phyloP scores from a whole-genome alignment of 2,797 vertebrate genomes.

The Steatocranus sp. region DNA sequence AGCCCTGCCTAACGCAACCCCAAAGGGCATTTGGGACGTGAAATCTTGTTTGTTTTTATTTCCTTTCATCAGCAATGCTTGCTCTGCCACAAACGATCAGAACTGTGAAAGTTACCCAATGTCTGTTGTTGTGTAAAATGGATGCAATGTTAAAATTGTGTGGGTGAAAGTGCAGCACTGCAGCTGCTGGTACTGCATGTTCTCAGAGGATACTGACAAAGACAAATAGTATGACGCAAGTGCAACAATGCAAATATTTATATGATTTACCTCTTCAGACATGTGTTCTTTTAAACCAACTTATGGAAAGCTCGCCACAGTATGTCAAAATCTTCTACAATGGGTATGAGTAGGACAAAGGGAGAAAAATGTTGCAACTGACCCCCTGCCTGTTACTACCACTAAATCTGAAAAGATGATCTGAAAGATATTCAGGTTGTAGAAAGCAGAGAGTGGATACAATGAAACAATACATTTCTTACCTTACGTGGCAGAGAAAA shows the following conservation, averaged over 20 bases:
- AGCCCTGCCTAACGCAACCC: background rate
- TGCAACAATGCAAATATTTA: conserved; percentile 5
- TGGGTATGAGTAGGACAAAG: background rate
- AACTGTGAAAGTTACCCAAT: background rate
- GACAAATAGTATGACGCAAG: background rate
- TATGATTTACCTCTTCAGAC: background rate
- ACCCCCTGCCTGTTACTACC: background rate
- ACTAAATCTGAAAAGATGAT: conserved; percentile 38
- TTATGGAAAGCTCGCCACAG: background rate
- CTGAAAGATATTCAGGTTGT: background rate
- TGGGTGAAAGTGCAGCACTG: background rate
- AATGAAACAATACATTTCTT: background rate
- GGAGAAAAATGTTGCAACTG: background rate
- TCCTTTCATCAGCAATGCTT: background rate
- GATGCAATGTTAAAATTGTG: background rate
- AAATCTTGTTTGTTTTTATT: background rate
- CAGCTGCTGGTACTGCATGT: background rate
- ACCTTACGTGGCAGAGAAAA: conserved; percentile 6
- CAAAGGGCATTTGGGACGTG: background rate
- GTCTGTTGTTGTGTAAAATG: background rate
- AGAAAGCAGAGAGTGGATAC: background rate
- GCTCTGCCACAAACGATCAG: background rate
- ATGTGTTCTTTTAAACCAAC: background rate
- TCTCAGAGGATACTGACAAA: background rate
- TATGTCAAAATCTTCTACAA: background rate